These are phyloP conservation scores for Trichonephila clavipes DNA, from an alignment of 1,140 invertebrate genomes.

Conservation along the genomic window DNA sequence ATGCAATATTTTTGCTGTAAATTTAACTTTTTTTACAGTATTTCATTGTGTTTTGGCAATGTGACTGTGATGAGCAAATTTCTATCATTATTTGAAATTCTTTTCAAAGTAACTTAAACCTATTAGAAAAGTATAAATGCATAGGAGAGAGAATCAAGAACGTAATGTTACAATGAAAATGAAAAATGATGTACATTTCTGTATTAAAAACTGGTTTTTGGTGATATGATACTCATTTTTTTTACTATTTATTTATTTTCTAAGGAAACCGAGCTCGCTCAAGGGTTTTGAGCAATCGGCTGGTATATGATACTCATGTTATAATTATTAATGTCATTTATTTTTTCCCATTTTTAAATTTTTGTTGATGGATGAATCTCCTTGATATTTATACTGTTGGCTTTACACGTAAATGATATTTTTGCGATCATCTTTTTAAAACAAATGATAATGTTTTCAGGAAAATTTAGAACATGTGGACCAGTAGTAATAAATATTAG, in stretches of 20 bases:
- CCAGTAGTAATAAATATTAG: conserved; percentile 21
- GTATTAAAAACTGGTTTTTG: no score
- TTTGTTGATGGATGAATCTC: neutral
- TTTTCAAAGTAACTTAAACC: neutral
- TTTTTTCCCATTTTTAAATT: neutral
- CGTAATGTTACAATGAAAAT: no score
- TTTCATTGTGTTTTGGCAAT: neutral
- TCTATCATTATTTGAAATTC: neutral
- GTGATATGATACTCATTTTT: no score
- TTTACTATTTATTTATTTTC: no score
- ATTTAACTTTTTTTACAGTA: neutral
- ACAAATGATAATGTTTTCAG: neutral
- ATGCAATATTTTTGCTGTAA: neutral
- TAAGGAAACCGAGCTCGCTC: no score
- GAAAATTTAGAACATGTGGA: conserved; percentile 11
- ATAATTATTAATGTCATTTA: conserved; percentile 15
- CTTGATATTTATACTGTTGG: neutral
- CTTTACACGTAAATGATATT: conserved; percentile 59
- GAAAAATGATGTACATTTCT: no score
- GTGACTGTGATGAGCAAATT: conserved; percentile 50
- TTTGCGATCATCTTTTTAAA: conserved; percentile 55
- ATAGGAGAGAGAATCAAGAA: no score
- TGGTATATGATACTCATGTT: neutral
- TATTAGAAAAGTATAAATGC: no score
- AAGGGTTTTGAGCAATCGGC: no score